Evolutionary conservation across 1,140 invertebrate genomes (phyloP), one percentile per base, ranked within the genome.

Genomic region (Trichoplusia ni): DNA sequence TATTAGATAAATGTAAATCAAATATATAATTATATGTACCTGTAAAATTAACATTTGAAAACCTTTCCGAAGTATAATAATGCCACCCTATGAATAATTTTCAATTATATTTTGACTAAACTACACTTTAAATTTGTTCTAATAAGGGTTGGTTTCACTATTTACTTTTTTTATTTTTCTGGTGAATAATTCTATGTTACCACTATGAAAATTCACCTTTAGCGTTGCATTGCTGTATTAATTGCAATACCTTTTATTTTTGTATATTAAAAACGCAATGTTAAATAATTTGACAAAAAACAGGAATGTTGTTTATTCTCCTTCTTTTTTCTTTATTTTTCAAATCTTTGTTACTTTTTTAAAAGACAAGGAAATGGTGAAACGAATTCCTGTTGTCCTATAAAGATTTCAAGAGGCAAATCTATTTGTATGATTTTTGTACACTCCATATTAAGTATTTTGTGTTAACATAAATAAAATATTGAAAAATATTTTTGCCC

Each of bases 71-170:
- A 62, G 53, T 46, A 59, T 66, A 71, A 60, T 71, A 75, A 61
- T 74, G 49, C 23, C 46, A 59, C 35, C 67, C 70, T 75, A 71
- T 72, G 75, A 80, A 77, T 82, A 84, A 84, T 78, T 82, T 82
- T 82, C 76, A 75, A 73, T 77, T 67, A 67, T 69, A 53, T 69
- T 46, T 67, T 69, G 67, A 79, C 71, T 80, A 53, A 67, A 79
- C 73, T 72, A 71, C 29, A 44, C 56, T 46, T 65, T 56, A 54
- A 67, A 51, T 63, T 64, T 66, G 65, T 63, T 46, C 27, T 59
- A 46, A 59, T 46, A 29, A 46, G 56, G 40, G 16, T 59, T 46
- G 25, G 56, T 59, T 59, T 59, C 56, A 59, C 56, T 33, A 33
- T 59, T 46, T 14, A 56, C 37, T 27, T 27, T 62, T 29, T 37